Evolutionary conservation across 2,797 vertebrate species (phyloP), one percentile per base, ranked within the genome.

Genomic region (Huso huso): DNA sequence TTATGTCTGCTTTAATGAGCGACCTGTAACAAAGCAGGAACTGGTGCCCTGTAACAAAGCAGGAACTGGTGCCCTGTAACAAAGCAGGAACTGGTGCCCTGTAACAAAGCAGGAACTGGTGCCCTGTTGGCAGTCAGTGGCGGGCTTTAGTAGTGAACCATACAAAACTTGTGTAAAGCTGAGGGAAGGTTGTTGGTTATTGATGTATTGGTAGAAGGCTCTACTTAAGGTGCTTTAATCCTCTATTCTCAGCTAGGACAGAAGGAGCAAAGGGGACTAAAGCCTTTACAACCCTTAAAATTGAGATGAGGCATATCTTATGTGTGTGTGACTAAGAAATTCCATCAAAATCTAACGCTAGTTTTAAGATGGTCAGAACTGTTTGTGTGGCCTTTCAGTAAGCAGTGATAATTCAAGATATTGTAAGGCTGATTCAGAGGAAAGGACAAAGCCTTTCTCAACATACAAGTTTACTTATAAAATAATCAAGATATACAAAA

Each of bases 1-100:
- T 66, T 7, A n/a, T 49, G 55, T 10, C 6, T 66, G 15, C 69
- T 66, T 18, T 61, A 11, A 61, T 64, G 61, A 7, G 15, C 63
- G 66, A 67, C 69, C 66, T 64, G 15, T 64, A 57, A 67, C 69
- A 61, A 55, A 15, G 64, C n/a, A n/a, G n/a, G n/a, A n/a, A n/a
- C n/a, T n/a, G n/a, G n/a, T n/a, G n/a, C n/a, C 69, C 66, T 64
- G 15, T 64, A 57, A 67, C 69, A 61, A 55, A 15, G 64, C 6
- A 66, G 13, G 52, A 15, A 48, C 3, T 6, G 60, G 49, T 64
- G 61, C 62, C 65, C 61, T 51, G 6, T 63, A 57, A 67, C 69
- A 61, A 55, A 15, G 64, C n/a, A n/a, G n/a, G n/a, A n/a, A n/a
- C n/a, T n/a, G n/a, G n/a, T n/a, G n/a, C n/a, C 69, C 66, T 64